phyloP scores from a whole-genome alignment of 2,888 invertebrate genomes.

The Leptinotarsa rubiginosa region DNA sequence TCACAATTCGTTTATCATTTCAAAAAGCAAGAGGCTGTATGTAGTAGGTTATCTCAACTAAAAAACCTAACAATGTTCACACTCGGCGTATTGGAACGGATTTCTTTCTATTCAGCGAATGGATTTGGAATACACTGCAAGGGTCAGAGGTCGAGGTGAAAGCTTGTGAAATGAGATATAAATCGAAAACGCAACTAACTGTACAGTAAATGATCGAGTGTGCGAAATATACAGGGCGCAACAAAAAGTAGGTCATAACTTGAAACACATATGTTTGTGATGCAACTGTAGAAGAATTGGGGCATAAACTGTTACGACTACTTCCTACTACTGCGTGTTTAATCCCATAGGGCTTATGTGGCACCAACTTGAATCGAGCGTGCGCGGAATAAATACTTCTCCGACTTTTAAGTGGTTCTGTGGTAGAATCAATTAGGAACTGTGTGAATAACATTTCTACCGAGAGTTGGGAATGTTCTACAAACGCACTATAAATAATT shows the following conservation, averaged over 20 bases:
- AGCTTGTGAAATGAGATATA: conserved; percentile 28
- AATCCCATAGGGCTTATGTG: too few relatives aligned
- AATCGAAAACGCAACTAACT: conserved; percentile 17
- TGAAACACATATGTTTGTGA: background rate
- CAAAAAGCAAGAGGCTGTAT: background rate
- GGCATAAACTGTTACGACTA: too few relatives aligned
- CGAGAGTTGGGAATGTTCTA: background rate
- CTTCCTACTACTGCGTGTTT: too few relatives aligned
- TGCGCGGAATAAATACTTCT: too few relatives aligned
- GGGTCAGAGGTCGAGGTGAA: conserved; percentile 35
- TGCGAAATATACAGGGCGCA: background rate
- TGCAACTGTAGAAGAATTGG: too few relatives aligned
- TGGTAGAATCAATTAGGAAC: too few relatives aligned
- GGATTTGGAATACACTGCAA: conserved; percentile 24
- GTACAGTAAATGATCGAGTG: background rate
- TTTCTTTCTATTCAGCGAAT: conserved; percentile 34
- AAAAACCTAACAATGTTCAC: conserved; percentile 26
- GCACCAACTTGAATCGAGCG: too few relatives aligned
- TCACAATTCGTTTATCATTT: background rate
- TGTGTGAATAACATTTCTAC: too few relatives aligned
- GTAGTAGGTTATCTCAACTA: conserved; percentile 22
- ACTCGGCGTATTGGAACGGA: conserved; percentile 27
- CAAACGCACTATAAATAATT: too few relatives aligned
- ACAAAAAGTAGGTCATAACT: background rate
- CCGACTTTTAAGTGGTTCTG: too few relatives aligned